phyloP scores from a whole-genome alignment of 1,140 invertebrate genomes.

The Helicoverpa armigera region DNA sequence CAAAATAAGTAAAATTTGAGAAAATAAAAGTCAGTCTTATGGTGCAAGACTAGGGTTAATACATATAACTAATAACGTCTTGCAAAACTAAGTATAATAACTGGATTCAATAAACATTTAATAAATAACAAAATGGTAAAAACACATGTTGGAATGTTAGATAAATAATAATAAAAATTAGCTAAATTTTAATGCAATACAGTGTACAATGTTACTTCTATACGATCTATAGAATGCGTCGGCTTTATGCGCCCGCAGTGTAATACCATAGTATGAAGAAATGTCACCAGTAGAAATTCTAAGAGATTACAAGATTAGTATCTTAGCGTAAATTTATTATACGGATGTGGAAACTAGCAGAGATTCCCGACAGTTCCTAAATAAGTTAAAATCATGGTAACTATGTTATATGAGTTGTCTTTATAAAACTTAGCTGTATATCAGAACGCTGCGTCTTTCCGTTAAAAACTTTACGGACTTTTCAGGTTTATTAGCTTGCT shows the following conservation, averaged over 20 bases:
- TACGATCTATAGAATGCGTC: conserved; percentile 36
- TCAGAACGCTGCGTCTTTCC: not conserved
- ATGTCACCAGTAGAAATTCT: conserved; percentile 71
- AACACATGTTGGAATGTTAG: not conserved
- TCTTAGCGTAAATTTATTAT: conserved; percentile 54
- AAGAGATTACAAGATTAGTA: conserved; percentile 64
- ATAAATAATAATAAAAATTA: conserved; percentile 9
- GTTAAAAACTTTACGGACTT: not conserved
- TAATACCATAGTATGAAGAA: conserved; percentile 44
- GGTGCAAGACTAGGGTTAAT: conserved; percentile 32
- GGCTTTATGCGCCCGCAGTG: conserved; percentile 12
- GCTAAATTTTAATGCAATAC: not conserved
- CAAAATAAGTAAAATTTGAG: conserved; percentile 21
- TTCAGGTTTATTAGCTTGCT: not conserved
- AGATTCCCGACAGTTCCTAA: conserved; percentile 40
- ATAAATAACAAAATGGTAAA: conserved; percentile 37
- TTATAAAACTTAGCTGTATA: not conserved
- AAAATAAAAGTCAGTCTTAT: conserved; percentile 43
- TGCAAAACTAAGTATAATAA: conserved; percentile 13
- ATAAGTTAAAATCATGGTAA: conserved; percentile 43
- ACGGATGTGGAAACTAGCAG: conserved; percentile 61
- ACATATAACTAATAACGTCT: conserved; percentile 2
- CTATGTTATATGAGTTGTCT: conserved; percentile 32
- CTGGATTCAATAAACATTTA: conserved; percentile 23
- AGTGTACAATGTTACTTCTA: conserved; percentile 47